Conservation (phyloP, 2,888 invertebrate species). For the Cordilura impudica region DNA sequence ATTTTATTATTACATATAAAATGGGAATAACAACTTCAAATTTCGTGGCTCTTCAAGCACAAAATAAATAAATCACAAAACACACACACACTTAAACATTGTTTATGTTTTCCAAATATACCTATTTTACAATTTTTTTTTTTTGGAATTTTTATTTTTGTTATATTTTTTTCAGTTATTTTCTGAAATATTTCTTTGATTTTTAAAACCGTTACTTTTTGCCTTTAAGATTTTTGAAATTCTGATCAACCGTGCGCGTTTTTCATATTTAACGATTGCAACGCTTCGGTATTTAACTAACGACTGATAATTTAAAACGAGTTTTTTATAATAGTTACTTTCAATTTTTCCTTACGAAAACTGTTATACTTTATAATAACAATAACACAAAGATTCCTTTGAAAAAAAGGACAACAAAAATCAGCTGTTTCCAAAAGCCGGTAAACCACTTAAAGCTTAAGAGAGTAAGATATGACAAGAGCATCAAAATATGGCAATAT, state of each 20-base stretch:
- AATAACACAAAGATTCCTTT: background rate
- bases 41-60: too few species aligned
- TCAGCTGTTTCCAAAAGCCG: constrained; percentile 48
- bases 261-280: background rate
- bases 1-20: background rate
- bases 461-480: background rate
- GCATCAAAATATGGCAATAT: too few species aligned
- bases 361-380: constrained; percentile 21
- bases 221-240: background rate
- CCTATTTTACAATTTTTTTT: background rate
- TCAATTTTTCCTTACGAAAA: background rate
- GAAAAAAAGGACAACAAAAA: constrained; percentile 2
- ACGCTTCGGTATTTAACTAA: constrained; percentile 48
- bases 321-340: constrained; percentile 1
- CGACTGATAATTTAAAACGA: constrained; percentile 43
- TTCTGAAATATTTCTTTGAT: constrained; percentile 11
- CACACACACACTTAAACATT: background rate
- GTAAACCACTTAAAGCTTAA: background rate
- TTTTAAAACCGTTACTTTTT: constrained; percentile 49
- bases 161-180: background rate
- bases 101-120: background rate
- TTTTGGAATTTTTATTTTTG: background rate
- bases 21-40: background rate
- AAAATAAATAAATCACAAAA: too few species aligned
- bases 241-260: background rate